Conservation (phyloP, 2,888 invertebrate genomes). For the Onthophagus sagittarius region DNA sequence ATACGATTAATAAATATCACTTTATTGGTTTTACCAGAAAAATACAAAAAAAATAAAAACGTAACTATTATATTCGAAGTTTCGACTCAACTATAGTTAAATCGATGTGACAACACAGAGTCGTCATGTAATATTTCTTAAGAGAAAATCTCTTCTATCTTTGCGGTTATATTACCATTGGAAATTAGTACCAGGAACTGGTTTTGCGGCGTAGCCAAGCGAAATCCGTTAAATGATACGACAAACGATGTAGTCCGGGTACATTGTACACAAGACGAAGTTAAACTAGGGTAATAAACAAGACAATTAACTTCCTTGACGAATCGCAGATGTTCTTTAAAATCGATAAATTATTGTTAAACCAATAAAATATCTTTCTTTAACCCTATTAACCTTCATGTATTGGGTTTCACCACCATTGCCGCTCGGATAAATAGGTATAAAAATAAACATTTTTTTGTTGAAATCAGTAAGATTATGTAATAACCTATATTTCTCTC, state of each 20-base stretch:
- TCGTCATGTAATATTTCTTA: not conserved
- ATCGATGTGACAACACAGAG: not conserved
- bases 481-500: too few species aligned
- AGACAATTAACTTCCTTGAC: not conserved
- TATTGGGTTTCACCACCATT: not conserved
- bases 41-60: too few species aligned
- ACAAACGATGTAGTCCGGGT: not conserved
- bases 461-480: too few species aligned
- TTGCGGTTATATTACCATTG: not conserved
- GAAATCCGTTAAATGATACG: not conserved
- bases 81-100: not conserved
- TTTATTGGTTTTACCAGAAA: too few species aligned
- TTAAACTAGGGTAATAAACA: not conserved
- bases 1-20: too few species aligned
- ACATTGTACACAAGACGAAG: not conserved
- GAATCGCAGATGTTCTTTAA: not conserved
- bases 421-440: too few species aligned
- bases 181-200: not conserved
- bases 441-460: too few species aligned
- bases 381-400: too few species aligned
- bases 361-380: too few species aligned
- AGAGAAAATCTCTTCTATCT: not conserved
- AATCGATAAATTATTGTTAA: not conserved
- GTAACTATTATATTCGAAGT: too few species aligned
- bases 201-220: not conserved